These are phyloP conservation scores for Drosophila busckii DNA, from an alignment of 1,140 invertebrate species.

Conservation along the genomic window DNA sequence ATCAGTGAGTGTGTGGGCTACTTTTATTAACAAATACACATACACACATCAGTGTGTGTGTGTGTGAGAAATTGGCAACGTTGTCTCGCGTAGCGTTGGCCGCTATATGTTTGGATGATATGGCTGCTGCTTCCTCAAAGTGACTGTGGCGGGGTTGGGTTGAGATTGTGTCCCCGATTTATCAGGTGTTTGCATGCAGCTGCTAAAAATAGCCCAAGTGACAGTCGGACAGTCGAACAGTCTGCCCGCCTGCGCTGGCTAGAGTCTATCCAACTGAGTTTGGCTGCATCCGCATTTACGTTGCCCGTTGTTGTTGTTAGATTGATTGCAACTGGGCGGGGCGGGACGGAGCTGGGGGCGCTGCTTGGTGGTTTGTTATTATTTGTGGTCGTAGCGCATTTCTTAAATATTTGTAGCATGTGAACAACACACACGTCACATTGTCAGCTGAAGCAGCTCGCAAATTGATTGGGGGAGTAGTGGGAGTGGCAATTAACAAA, in stretches of 20 bases:
- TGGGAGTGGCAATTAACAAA: background rate
- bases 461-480: constrained; percentile 5
- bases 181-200: constrained; percentile 68
- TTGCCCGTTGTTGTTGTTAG: constrained; percentile 12
- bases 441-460: constrained; percentile 7
- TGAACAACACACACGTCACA: constrained; percentile 18
- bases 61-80: constrained; percentile 17
- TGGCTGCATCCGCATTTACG: constrained; percentile 6
- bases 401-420: constrained; percentile 55
- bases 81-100: constrained; percentile 13
- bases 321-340: too few species aligned
- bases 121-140: constrained; percentile 19
- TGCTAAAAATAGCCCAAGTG: constrained; percentile 28
- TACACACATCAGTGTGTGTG: background rate
- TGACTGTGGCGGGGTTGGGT: constrained; percentile 6
- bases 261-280: constrained; percentile 21
- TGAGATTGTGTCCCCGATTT: constrained; percentile 56
- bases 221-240: constrained; percentile 1
- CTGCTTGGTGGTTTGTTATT: constrained; percentile 1
- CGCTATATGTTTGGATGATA: too few species aligned
- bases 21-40: background rate
- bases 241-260: background rate
- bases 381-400: constrained; percentile 40
- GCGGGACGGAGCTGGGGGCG: too few species aligned
- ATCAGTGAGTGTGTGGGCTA: constrained; percentile 24